phyloP scores from a whole-genome alignment of 1,140 invertebrate species.

The Drosophila littoralis region DNA sequence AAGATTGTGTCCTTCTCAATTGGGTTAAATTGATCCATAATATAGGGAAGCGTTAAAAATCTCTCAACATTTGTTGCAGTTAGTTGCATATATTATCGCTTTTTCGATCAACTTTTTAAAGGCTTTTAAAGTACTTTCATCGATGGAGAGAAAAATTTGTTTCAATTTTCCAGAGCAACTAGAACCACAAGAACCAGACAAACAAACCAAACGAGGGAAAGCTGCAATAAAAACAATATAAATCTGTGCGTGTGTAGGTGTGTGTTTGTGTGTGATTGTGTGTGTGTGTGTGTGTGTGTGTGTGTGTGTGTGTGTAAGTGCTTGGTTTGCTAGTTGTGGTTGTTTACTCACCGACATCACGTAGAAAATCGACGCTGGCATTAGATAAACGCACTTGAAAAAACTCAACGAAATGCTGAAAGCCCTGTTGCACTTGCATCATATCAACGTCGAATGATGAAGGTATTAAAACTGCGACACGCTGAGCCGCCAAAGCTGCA shows the following conservation, averaged over 20 bases:
- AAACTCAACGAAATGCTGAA: conserved; percentile 74
- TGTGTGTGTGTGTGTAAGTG: background rate
- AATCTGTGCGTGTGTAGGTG: background rate
- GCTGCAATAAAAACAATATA: background rate
- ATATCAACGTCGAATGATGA: conserved; percentile 64
- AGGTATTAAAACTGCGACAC: conserved; percentile 75
- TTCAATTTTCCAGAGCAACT: too few relatives aligned
- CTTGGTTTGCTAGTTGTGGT: conserved; percentile 1
- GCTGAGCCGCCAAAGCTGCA: conserved; percentile 40
- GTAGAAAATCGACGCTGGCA: conserved; percentile 73
- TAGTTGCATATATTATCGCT: too few relatives aligned
- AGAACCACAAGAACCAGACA: background rate
- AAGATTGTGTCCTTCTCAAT: too few relatives aligned
- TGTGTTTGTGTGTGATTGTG: background rate
- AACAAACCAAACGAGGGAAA: background rate
- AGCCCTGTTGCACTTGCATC: conserved; percentile 80
- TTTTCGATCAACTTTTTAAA: too few relatives aligned
- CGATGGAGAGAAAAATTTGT: too few relatives aligned
- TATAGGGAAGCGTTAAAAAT: too few relatives aligned
- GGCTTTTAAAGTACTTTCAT: too few relatives aligned
- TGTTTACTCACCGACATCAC: conserved; percentile 74
- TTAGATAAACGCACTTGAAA: conserved; percentile 76
- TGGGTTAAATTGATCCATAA: too few relatives aligned
- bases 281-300: conserved; percentile 1
- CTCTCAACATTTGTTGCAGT: too few relatives aligned